Evolutionary conservation across 2,888 invertebrate genomes (phyloP), one percentile per base, ranked within the genome.

Genomic region (Dolomedes plantarius): DNA sequence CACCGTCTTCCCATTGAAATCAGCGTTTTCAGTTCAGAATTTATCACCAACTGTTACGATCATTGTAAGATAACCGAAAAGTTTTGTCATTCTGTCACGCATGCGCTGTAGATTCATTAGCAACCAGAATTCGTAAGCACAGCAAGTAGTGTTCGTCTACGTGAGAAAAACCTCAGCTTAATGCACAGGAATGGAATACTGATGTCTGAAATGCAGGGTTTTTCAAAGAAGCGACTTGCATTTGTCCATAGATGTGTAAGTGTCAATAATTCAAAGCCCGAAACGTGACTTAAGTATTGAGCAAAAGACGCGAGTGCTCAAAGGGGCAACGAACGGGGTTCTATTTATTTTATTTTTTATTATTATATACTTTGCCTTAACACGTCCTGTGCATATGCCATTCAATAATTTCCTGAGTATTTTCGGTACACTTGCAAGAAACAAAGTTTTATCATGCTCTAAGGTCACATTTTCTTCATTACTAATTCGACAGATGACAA

Each of bases 1-100:
- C 56, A 56, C 23, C 23, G 56, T 56, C 56, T 56, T 56, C 56
- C 56, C 56, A 56, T 56, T 56, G 56, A 56, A 56, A 56, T 56
- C 56, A 11, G 23, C 56, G 56, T 56, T 56, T 56, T 56, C 23
- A 11, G 56, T 23, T 6, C 23, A 23, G 16, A 56, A 56, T 56
- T 56, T 56, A 56, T 56, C 19, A 23, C 56, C 56, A 56, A 16
- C 19, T 16, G 56, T 23, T 23, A 23, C 23, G 56, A 56, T 56
- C 56, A 56, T 56, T 56, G 56, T 56, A 56, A 56, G 56, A 56
- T 56, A 56, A 56, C 56, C 7, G 3, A 56, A 56, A 16, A 56
- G 56, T 56, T 56, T 56, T 56, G 23, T 56, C 56, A 56, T 56
- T 56, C 56, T 23, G 23, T 56, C 56, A 56, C 56, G 56, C 56